Conservation (phyloP, 2,113 vertebrate species). For the Hydrolagus affinis region DNA sequence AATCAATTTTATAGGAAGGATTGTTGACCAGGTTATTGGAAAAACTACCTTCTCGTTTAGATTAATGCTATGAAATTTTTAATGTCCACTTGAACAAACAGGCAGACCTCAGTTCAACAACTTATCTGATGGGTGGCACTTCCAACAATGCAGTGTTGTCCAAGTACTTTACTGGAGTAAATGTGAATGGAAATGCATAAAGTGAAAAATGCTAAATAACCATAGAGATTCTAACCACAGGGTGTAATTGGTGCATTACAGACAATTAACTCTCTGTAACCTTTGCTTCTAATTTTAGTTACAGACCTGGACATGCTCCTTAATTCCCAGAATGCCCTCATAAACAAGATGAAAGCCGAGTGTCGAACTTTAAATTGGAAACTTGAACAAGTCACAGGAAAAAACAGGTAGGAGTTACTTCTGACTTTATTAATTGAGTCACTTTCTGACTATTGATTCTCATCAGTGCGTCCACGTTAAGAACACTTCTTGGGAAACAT, state of each 20-base stretch:
- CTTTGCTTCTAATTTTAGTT: slow-evolving; percentile 57
- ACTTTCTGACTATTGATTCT: too few relatives aligned
- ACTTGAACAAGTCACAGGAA: slow-evolving; percentile 66
- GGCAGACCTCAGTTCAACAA: too few relatives aligned
- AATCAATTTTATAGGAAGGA: too few relatives aligned
- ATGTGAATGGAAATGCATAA: too few relatives aligned
- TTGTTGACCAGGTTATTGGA: too few relatives aligned
- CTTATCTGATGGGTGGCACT: too few relatives aligned
- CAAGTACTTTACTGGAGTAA: too few relatives aligned
- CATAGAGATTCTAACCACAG: not conserved
- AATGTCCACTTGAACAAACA: too few relatives aligned
- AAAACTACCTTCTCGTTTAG: too few relatives aligned
- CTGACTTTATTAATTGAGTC: not conserved
- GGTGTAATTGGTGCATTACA: not conserved
- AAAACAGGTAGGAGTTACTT: slow-evolving; percentile 60
- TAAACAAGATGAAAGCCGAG: slow-evolving; percentile 77
- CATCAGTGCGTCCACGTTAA: not conserved
- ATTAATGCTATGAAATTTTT: too few relatives aligned
- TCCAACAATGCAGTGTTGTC: too few relatives aligned
- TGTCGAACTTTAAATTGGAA: slow-evolving; percentile 62
- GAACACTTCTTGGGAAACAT: not conserved
- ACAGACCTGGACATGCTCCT: slow-evolving; percentile 69
- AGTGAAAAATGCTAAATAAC: too few relatives aligned
- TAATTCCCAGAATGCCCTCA: slow-evolving; percentile 74
- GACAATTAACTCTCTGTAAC: not conserved